Conservation (phyloP, 2,888 invertebrate species). For the Dryobotodes eremita region DNA sequence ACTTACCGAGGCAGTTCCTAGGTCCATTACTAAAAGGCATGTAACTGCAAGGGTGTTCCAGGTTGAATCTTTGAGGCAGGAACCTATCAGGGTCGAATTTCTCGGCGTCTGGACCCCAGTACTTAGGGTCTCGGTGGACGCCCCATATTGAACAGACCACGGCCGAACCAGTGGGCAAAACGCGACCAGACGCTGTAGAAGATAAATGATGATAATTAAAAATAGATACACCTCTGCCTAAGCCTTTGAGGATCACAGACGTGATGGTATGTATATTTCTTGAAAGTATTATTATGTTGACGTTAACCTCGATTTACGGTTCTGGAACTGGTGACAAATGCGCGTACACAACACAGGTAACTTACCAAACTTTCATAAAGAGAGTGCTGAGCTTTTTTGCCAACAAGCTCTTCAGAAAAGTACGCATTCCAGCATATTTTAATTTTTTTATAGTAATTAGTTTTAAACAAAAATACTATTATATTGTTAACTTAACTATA, state of each 20-base stretch:
- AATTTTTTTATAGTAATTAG: too few species aligned
- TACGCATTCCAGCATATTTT: background rate
- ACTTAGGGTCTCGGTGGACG: too few species aligned
- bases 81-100: too few species aligned
- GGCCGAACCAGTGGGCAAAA: too few species aligned
- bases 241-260: too few species aligned
- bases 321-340: background rate
- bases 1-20: conserved; percentile 89
- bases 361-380: background rate
- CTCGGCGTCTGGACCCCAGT: too few species aligned
- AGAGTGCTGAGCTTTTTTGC: background rate
- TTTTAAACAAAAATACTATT: background rate
- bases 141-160: too few species aligned
- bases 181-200: too few species aligned
- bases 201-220: too few species aligned
- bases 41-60: too few species aligned
- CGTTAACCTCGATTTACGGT: background rate
- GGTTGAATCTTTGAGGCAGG: too few species aligned
- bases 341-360: background rate
- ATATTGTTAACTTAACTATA: background rate
- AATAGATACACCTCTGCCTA: too few species aligned
- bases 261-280: conserved; percentile 79
- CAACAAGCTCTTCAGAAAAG: background rate
- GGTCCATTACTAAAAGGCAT: conserved; percentile 71
- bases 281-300: background rate